A percentile compares a stretch with the other conserved stretches of the same genome.
phyloP scores from a whole-genome alignment of 2,113 vertebrate species.

The Delphinus delphis region DNA sequence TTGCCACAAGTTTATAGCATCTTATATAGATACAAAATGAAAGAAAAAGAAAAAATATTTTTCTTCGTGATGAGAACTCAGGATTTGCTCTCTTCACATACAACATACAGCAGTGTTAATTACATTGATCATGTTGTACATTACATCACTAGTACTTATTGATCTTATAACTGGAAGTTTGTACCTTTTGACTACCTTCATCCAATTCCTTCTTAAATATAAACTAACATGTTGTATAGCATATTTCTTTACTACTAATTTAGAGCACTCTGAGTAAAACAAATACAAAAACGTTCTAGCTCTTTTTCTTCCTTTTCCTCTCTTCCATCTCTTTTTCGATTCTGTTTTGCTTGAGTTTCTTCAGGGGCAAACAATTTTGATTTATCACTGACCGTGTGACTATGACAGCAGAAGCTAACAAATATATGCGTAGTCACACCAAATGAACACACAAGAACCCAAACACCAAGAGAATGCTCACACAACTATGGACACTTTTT shows the following conservation, averaged over 20 bases:
- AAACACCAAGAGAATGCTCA: conserved; percentile 93
- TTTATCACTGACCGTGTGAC: conserved; percentile 95
- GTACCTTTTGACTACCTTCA: background rate
- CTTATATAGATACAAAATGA: background rate
- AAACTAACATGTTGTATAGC: conserved; percentile 83
- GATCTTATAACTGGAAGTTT: background rate
- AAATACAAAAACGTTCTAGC: conserved; percentile 79
- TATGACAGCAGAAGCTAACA: conserved; percentile 92
- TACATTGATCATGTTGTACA: background rate
- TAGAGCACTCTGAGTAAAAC: conserved; percentile 89
- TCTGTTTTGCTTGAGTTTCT: conserved; percentile 91
- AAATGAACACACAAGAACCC: conserved; percentile 93
- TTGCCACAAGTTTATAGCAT: background rate
- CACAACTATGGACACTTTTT: conserved; percentile 94
- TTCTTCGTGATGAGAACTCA: background rate
- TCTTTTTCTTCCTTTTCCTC: conserved; percentile 66
- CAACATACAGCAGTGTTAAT: background rate
- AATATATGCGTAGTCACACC: conserved; percentile 94
- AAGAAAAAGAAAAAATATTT: background rate
- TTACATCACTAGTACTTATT: background rate
- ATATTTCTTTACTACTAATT: conserved; percentile 86
- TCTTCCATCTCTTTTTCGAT: conserved; percentile 77
- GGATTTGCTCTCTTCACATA: background rate
- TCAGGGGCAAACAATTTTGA: conserved; percentile 93
- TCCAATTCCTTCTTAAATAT: conserved; percentile 80